Base-by-base conservation (phyloP, 2,797 vertebrate species). In the Microctenopoma lineatum region DNA sequence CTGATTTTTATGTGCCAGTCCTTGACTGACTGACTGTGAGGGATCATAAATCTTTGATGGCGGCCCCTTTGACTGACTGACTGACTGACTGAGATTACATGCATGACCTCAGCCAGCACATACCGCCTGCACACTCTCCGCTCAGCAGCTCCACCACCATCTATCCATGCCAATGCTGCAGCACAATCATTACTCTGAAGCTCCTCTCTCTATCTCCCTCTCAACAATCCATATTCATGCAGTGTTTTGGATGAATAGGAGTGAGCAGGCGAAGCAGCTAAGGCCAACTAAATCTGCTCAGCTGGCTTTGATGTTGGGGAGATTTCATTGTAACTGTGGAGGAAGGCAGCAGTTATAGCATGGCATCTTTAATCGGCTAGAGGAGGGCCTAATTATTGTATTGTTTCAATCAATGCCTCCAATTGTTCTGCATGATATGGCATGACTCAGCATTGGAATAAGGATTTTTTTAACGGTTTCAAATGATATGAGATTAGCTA, bases 1-100 rank as follows among this genome's bases (percentile, higher is more conserved):
- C 54, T 27, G 34, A 7, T 36, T 36, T 36, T 36, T 36, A 6
- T 36, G 34, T 36, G 34, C 34, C 34, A 36, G 58, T 71, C 46
- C 45, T 60, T 48, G 34, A 10, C 55, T 32, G 27, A 29, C 5
- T 29, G 27, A 27, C 46, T 52, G 4, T 39, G 16, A 18, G 51
- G 5, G 45, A 46, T 71, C 71, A 83, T 81, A 25, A 76, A 87
- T 89, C 67, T 87, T 87, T 87, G 70, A 87, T 81, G 46, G 25
- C 0, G 3, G 46, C 69, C 47, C 44, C 67, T 56, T 8, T 38
- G 27, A 12, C 38, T 39, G 38, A 38, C 57, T 60, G 34, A 10
- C 55, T 32, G 27, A 29, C 5, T 29, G 27, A 27, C 46, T 52
- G 4, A 36, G 16, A 18, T 39, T 10, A 38, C 57, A 79, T 60